Evolutionary conservation across 1,140 invertebrate genomes (phyloP), one percentile per base, ranked within the genome.

Genomic region (Hypsibius dujardini): DNA sequence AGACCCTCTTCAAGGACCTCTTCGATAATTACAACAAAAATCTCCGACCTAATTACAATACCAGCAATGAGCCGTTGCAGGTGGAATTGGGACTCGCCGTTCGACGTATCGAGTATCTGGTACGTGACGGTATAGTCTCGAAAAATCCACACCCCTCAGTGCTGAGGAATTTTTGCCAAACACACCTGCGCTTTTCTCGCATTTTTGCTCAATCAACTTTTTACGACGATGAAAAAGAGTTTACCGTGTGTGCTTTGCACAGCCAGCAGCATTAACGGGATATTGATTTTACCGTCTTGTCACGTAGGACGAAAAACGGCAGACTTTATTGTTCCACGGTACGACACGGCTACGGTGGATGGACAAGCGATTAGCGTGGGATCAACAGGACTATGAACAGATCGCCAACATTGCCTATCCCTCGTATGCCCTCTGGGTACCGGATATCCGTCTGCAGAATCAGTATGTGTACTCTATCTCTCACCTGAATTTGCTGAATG

Each of bases 1-100:
- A 95, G 80, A 85, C 90, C 75, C 82, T 98, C 76, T 92, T 98
- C 70, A 85, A 92, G 75, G 92, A 98, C 82, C 84, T 99, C 70
- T 98, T 99, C 83, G 86, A 91, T 77, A 93, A 94, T 73, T 99
- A 98, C 85, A 98, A 98, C 83, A 95, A 96, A 79, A 86, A 98
- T 69, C 97, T 99, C 79, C 86, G 96, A 76, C 95, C 96, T 50
- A 95, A 98, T 72, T 87, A 91, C 80, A 94, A 96, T 80, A 93
- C 95, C 86, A 95, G 90, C 75, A n/a, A n/a, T n/a, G 89, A 95
- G 81, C 94, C 92, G 79, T 90, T 98, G 72, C 88, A 90, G 80
- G 92, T 99, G 73, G 84, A 88, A 77, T 97, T 98, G 81, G 92
- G 92, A 73, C 85, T 98, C 70, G 93, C 94, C 73, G 92, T 99